These are phyloP conservation scores for Cirrhinus molitorella DNA, from an alignment of 2,797 vertebrate species.

Conservation along the genomic window DNA sequence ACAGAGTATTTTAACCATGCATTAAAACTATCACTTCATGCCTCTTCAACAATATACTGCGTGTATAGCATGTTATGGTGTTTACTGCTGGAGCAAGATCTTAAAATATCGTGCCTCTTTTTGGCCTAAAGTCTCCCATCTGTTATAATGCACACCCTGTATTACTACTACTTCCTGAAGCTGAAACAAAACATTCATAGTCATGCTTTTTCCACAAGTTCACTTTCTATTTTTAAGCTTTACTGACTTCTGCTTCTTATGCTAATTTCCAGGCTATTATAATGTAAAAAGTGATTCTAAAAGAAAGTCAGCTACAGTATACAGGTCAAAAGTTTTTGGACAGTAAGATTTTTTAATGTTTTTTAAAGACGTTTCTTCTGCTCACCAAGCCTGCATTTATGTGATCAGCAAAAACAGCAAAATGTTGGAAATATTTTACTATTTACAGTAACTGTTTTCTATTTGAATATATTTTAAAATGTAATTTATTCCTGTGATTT, in stretches of 20 bases:
- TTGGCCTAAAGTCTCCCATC: constrained; percentile 43
- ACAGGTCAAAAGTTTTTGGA: too few species aligned
- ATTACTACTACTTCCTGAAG: constrained; percentile 37
- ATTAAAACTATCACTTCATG: constrained; percentile 19
- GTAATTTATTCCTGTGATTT: too few species aligned
- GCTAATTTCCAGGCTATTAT: neutral
- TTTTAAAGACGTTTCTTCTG: too few species aligned
- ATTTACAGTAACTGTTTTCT: too few species aligned
- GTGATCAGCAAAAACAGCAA: too few species aligned
- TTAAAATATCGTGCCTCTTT: constrained; percentile 58
- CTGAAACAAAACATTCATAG: constrained; percentile 18
- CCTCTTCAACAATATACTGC: constrained; percentile 10
- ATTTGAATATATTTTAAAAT: too few species aligned
- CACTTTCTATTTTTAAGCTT: constrained; percentile 2
- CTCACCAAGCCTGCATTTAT: too few species aligned
- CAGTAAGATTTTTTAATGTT: too few species aligned
- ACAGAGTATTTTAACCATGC: neutral
- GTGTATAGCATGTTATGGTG: constrained; percentile 33
- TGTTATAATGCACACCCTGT: constrained; percentile 51
- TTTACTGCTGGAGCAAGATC: constrained; percentile 18
- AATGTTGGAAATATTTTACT: too few species aligned
- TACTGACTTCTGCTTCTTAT: neutral
- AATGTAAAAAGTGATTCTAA: neutral
- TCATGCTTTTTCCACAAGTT: neutral
- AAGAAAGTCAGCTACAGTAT: neutral